Percentiles rank a stretch among this genome's conserved stretches.
Evolutionary conservation across 2,888 invertebrate species (phyloP).

Genomic region (Myopa testacea): DNA sequence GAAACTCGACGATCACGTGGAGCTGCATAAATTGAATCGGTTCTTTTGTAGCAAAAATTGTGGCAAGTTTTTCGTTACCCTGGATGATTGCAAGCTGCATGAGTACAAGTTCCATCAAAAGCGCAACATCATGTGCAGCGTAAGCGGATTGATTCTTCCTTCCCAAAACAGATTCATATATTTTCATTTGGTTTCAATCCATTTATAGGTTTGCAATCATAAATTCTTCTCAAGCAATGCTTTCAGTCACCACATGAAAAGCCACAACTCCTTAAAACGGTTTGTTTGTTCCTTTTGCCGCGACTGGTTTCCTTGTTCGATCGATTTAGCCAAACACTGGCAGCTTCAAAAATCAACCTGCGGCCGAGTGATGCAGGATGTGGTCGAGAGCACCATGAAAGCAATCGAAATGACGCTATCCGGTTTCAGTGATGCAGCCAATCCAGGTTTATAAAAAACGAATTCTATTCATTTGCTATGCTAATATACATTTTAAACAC

Average conservation of each 20-base stretch:
- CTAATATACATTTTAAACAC: neutral
- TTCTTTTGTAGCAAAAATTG: conserved; percentile 48
- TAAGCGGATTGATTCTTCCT: conserved; percentile 19
- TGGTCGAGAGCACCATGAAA: conserved; percentile 27
- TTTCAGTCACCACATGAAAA: conserved; percentile 46
- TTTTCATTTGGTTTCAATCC: neutral
- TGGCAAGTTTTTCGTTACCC: conserved; percentile 42
- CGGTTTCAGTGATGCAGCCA: neutral
- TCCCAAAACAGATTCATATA: neutral
- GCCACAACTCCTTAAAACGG: conserved; percentile 49
- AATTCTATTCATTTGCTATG: neutral
- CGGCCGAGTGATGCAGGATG: conserved; percentile 49
- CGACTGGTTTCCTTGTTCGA: conserved; percentile 50
- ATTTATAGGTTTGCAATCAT: conserved; percentile 42
- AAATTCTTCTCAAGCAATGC: conserved; percentile 36
- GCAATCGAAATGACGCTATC: conserved; percentile 23
- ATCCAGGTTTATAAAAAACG: neutral
- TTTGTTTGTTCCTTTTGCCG: conserved; percentile 58
- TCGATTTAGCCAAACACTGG: conserved; percentile 53
- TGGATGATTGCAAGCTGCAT: conserved; percentile 47
- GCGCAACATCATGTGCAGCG: conserved; percentile 23
- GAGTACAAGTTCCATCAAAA: conserved; percentile 44
- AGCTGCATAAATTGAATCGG: conserved; percentile 53
- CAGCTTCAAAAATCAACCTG: conserved; percentile 48
- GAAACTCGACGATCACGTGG: conserved; percentile 49